Evolutionary conservation across 2,797 vertebrate genomes (phyloP).

Genomic region (Parotocinclus haroldoi): DNA sequence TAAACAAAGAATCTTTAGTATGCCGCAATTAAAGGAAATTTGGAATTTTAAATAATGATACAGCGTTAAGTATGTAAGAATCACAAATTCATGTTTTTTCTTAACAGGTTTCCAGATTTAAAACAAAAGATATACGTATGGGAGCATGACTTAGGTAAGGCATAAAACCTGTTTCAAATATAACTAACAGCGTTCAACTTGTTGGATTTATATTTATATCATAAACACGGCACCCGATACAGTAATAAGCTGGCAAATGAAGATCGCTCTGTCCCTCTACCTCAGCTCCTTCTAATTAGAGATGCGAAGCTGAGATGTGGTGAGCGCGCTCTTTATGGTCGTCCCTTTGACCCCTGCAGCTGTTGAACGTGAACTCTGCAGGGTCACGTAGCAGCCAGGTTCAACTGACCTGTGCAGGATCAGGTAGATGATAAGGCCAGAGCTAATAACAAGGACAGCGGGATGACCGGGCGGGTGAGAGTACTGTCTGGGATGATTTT

Average conservation of each 20-base stretch:
- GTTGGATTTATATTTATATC: no score
- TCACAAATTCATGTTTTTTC: no score
- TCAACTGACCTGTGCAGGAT: conserved; percentile 58
- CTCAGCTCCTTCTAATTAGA: conserved; percentile 66
- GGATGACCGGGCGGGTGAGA: conserved; percentile 56
- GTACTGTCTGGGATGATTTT: conserved; percentile 62
- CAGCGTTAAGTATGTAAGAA: no score
- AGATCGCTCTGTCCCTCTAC: conserved; percentile 22
- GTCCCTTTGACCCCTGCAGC: conserved; percentile 63
- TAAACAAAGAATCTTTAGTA: no score
- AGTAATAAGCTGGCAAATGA: conserved; percentile 61
- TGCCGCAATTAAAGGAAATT: no score
- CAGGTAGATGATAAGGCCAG: conserved; percentile 61
- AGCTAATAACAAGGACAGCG: conserved; percentile 53
- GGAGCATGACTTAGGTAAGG: no score
- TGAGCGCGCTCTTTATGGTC: conserved; percentile 35
- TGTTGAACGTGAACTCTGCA: conserved; percentile 61
- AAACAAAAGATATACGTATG: no score
- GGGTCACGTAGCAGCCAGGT: conserved; percentile 54
- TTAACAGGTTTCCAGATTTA: no score
- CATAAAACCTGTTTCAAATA: no score
- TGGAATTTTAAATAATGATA: no score
- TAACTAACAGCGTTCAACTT: no score
- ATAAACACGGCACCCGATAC: conserved; percentile 11
- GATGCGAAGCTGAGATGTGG: conserved; percentile 62